Base-by-base conservation (phyloP, 2,888 invertebrate genomes). In the Villa cingulata region DNA sequence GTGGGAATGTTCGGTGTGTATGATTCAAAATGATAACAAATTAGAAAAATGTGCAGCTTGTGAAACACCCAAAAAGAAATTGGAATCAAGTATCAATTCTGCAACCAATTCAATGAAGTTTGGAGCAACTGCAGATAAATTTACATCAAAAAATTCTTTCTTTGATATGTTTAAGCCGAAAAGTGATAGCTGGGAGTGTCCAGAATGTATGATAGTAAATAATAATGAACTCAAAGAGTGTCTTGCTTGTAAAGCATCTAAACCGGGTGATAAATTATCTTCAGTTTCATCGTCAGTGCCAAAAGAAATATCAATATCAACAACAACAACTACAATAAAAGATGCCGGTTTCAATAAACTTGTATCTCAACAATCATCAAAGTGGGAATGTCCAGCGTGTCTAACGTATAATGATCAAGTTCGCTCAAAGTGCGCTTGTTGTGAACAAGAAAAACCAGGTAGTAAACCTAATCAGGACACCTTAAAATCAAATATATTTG, bases 321-420 rank as follows among this genome's bases (percentile, higher is more conserved):
- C 45, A 20, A 34, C 47, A 12, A 42, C 51, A 43, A 46, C 51
- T 7, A 37, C 56, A 37, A 38, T 44, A 29, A 37, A 48, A 23
- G 62, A 70, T 45, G 58, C 60, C 23, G 69, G 66, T 23, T 70
- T 73, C 36, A 60, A 66, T 54, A 54, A 59, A 4, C 48, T 68
- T 42, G 63, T 61, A 27, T 62, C 59, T 3, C 56, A 61, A 20
- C 68, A 70, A 48, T 62, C 60, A 48, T 51, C 56, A 1, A 66
- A 70, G 47, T 81, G 80, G 81, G 74, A 75, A 50, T 81, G 82
- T 59, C 63, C 66, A 15, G 72, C 72, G 17, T 82, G 81, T 59
- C 72, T 78, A 72, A 70, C 80, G 1, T 68, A 70, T 47, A 82
- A 81, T 59, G 66, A 70, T 41, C 58, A 60, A 5, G 64, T 64